A percentile compares a stretch with the other conserved stretches of the same genome.
These are phyloP conservation scores for Suillia variegata DNA, from an alignment of 2,888 invertebrate genomes.

Conservation along the genomic window DNA sequence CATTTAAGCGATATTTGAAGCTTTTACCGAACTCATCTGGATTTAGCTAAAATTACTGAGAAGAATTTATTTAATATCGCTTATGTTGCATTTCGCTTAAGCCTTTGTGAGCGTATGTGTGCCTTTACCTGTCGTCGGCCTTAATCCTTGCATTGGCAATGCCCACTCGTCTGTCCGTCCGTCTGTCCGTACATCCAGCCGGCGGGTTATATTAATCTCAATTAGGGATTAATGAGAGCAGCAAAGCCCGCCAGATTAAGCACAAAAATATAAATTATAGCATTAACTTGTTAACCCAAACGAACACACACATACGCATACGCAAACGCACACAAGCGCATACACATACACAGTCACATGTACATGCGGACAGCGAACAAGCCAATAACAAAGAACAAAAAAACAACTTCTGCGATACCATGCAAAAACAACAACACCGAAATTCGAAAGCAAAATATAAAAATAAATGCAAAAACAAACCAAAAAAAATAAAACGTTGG, in stretches of 20 bases:
- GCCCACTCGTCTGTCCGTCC: background rate
- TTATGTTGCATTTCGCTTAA: too few species aligned
- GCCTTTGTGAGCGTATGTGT: background rate
- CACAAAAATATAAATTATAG: conserved; percentile 12
- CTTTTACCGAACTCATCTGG: too few species aligned
- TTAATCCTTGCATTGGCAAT: background rate
- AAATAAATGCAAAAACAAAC: too few species aligned
- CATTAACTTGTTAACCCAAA: conserved; percentile 3
- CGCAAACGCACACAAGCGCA: background rate
- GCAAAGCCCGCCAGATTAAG: conserved; percentile 5
- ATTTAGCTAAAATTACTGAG: too few species aligned
- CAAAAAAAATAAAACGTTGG: too few species aligned
- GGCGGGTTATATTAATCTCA: conserved; percentile 17
- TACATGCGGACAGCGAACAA: background rate
- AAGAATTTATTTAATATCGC: too few species aligned
- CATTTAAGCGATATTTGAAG: too few species aligned
- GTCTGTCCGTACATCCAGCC: too few species aligned
- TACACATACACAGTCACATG: background rate
- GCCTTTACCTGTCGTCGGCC: background rate
- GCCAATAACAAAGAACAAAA: background rate
- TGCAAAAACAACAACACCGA: background rate
- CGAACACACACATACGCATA: background rate
- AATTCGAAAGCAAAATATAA: background rate
- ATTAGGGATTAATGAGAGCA: conserved; percentile 13
- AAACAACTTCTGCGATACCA: too few species aligned